Conservation (phyloP, 2,888 invertebrate genomes). For the Lycocerus yunnanus region DNA sequence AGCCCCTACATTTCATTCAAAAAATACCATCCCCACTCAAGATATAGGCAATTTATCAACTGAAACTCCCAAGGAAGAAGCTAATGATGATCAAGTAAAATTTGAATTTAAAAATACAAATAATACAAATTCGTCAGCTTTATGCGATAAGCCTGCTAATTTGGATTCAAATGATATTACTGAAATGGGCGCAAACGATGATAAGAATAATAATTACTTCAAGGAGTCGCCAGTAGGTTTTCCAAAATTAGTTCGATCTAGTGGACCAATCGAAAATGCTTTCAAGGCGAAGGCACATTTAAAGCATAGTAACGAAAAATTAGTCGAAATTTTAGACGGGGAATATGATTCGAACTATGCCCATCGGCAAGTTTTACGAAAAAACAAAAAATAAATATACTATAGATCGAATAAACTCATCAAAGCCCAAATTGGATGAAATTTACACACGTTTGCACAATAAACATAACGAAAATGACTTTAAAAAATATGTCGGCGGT, state of each 20-base stretch:
- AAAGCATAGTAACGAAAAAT: neutral
- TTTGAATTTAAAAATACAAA: neutral
- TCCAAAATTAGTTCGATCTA: neutral
- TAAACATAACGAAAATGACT: conserved; percentile 14
- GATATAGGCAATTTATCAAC: neutral
- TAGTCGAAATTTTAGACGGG: neutral
- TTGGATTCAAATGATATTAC: neutral
- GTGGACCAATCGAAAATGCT: neutral
- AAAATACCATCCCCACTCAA: neutral
- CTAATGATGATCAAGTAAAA: neutral
- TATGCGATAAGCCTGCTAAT: neutral
- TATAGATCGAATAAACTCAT: neutral
- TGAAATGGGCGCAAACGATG: neutral
- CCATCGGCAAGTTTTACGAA: neutral
- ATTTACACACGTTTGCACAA: conserved; percentile 4
- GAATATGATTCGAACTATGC: neutral
- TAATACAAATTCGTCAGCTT: neutral
- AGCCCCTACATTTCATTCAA: neutral
- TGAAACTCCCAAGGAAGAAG: neutral
- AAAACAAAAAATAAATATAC: neutral
- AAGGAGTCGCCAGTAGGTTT: neutral
- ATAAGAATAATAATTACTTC: neutral
- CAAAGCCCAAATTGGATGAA: neutral
- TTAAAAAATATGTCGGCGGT: neutral
- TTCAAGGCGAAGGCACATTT: neutral